Evolutionary conservation across 2,113 vertebrate species (phyloP).

Genomic region (Tapirus terrestris): DNA sequence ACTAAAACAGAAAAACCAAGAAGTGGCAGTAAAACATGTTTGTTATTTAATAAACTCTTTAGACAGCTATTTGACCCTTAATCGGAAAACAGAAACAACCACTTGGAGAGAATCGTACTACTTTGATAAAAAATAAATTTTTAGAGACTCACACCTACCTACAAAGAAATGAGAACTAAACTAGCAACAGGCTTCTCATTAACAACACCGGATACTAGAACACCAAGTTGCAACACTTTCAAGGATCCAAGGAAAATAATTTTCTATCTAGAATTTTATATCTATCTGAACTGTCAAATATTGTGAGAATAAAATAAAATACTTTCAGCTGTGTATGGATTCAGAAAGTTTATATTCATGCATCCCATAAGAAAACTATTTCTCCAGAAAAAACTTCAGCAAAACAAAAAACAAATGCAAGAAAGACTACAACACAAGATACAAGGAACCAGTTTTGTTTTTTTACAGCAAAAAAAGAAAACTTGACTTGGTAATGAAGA

Average conservation of each 20-base stretch:
- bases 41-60: neutral
- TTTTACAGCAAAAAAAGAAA: neutral
- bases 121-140: conserved; percentile 32
- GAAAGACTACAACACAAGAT: neutral
- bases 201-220: neutral
- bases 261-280: neutral
- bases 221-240: neutral
- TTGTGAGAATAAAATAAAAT: neutral
- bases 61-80: neutral
- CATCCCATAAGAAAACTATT: neutral
- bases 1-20: neutral
- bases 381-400: neutral
- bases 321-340: neutral
- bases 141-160: neutral
- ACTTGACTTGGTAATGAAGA: neutral
- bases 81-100: neutral
- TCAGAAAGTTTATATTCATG: conserved; percentile 14
- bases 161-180: neutral
- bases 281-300: neutral
- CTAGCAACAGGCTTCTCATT: neutral
- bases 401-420: neutral
- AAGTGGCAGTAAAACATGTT: neutral
- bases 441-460: neutral
- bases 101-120: neutral
- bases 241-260: neutral